Evolutionary conservation across 2,113 vertebrate species (phyloP), one percentile per base, ranked within the genome.

Genomic region (Origma solitaria): DNA sequence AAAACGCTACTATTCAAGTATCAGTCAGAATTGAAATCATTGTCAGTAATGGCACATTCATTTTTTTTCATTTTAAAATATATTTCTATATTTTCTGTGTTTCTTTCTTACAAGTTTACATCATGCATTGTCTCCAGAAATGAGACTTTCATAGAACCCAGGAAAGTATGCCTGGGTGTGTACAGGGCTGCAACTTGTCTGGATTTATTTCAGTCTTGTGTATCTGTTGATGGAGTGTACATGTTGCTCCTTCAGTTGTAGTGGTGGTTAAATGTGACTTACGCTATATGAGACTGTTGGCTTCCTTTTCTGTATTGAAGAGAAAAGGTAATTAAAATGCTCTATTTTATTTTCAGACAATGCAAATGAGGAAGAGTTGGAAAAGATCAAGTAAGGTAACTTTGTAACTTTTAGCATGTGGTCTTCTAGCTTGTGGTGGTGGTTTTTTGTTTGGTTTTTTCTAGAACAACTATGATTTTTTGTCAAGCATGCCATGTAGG

Each of bases 351-450:
- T 99, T 98, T 97, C 99, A 99, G 99, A 99, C 98, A 97, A 98
- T 99, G 98, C 98, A 99, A 98, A 99, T 99, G 99, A 99, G 99
- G 99, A 99, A 99, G 98, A 99, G 98, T 99, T 99, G 99, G 99
- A 99, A 99, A 98, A 98, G 99, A 99, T 99, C 99, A 98, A 99
- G 99, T 99, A 99, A 99, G 99, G 99, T 99, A 99, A 99, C 98
- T 97, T 98, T 96, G 99, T 99, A 99, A 99, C 98, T 97, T 98
- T 97, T 98, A 98, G 97, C 98, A 98, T 99, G 98, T 97, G 92
- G 83, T 96, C 93, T 97, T 97, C 88, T 88, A 91, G 62, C 58
- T 68, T 92, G n/a, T 58, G 45, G 10, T 2, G 0, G 23, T 70
- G 19, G 5, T 15, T 9, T 23, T 50, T 56, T 11, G 33, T 19